phyloP scores from a whole-genome alignment of 2,797 vertebrate genomes.

The Notolabrus celidotus region DNA sequence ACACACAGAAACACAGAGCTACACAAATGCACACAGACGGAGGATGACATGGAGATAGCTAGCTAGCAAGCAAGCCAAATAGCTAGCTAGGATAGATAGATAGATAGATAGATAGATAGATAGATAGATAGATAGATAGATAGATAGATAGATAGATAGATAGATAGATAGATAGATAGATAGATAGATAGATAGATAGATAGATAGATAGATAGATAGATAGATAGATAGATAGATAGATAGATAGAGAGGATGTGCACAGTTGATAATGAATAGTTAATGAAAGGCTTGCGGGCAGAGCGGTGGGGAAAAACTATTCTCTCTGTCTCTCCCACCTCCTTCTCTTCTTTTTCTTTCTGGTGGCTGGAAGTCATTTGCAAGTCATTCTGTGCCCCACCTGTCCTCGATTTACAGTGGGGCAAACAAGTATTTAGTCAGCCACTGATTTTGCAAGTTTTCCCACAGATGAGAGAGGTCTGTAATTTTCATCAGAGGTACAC shows the following conservation, averaged over 20 bases:
- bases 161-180: no score
- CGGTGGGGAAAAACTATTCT: constrained; percentile 80
- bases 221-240: constrained; percentile 68
- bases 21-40: constrained; percentile 15
- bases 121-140: constrained; percentile 47
- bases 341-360: constrained; percentile 55
- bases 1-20: constrained; percentile 3
- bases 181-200: constrained; percentile 63
- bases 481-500: no score
- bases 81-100: no score
- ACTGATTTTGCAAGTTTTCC: no score
- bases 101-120: background rate
- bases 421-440: no score
- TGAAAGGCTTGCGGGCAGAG: constrained; percentile 82
- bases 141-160: no score
- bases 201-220: constrained; percentile 69
- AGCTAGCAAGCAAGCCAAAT: no score
- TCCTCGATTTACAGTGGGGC: constrained; percentile 70
- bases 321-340: constrained; percentile 60
- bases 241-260: constrained; percentile 59
- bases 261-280: constrained; percentile 80
- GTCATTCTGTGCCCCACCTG: constrained; percentile 72
- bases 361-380: constrained; percentile 63
- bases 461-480: no score
- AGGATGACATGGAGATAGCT: no score